Percentiles rank a stretch among this genome's conserved stretches.
These are phyloP conservation scores for Conopomorpha cramerella DNA, from an alignment of 1,140 invertebrate species.

Conservation along the genomic window DNA sequence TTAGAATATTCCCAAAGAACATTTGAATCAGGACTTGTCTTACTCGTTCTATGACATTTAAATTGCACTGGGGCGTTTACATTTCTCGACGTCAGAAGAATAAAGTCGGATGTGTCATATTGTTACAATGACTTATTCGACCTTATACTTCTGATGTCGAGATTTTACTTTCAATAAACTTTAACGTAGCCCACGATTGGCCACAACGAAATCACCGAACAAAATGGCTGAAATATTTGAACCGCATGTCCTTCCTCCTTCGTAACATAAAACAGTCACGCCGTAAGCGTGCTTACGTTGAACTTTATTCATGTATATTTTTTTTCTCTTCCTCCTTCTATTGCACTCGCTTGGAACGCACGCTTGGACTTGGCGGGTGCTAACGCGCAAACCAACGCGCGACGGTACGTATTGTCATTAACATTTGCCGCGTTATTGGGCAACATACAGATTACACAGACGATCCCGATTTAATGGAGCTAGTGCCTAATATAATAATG, in stretches of 20 bases:
- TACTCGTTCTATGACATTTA: too few species aligned
- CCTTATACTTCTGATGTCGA: too few species aligned
- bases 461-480: slow-evolving; percentile 82
- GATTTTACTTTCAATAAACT: neutral
- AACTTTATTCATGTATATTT: slow-evolving; percentile 52
- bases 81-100: too few species aligned
- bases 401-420: neutral
- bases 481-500: slow-evolving; percentile 86
- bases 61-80: too few species aligned
- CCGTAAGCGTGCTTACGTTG: slow-evolving; percentile 19
- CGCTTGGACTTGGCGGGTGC: slow-evolving; percentile 31
- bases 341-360: slow-evolving; percentile 57
- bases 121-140: too few species aligned
- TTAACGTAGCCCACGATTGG: neutral
- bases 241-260: slow-evolving; percentile 28
- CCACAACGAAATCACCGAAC: too few species aligned
- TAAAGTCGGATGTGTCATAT: too few species aligned
- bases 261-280: slow-evolving; percentile 12
- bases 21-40: too few species aligned
- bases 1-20: too few species aligned
- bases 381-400: neutral
- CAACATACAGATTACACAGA: slow-evolving; percentile 56
- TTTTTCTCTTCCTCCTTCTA: slow-evolving; percentile 51
- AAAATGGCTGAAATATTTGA: too few species aligned
- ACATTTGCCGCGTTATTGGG: neutral